phyloP scores from a whole-genome alignment of 2,113 vertebrate species.

The Lepidothrix coronata region DNA sequence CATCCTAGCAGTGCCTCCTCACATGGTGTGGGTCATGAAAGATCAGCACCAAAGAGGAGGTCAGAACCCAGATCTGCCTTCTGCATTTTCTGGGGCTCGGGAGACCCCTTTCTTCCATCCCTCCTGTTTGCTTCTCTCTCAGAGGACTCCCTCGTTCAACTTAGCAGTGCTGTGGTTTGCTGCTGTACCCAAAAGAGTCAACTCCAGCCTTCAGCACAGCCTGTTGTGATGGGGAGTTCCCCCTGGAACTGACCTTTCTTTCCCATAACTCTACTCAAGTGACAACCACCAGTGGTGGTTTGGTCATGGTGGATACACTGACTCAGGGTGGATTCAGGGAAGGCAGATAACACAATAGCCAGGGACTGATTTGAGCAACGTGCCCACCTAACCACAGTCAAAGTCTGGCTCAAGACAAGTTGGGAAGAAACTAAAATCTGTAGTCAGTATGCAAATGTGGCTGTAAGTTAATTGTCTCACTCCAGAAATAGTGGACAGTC shows the following conservation, averaged over 20 bases:
- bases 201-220: not conserved
- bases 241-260: not conserved
- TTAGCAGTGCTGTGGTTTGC: rapidly evolving
- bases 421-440: not conserved
- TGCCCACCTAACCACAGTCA: not conserved
- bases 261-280: not conserved
- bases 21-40: too few species aligned
- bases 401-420: not conserved
- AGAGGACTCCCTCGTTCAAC: not conserved
- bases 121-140: not conserved
- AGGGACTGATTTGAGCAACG: not conserved
- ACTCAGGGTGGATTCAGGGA: not conserved
- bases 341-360: not conserved
- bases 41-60: not conserved
- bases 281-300: not conserved
- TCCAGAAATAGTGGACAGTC: not conserved
- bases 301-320: not conserved
- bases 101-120: not conserved
- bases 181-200: not conserved
- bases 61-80: not conserved
- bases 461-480: not conserved
- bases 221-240: not conserved
- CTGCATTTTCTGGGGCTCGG: not conserved
- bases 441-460: not conserved
- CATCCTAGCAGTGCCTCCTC: too few species aligned